Evolutionary conservation across 2,113 vertebrate species (phyloP), one percentile per base, ranked within the genome.

Genomic region (Picathartes gymnocephalus): DNA sequence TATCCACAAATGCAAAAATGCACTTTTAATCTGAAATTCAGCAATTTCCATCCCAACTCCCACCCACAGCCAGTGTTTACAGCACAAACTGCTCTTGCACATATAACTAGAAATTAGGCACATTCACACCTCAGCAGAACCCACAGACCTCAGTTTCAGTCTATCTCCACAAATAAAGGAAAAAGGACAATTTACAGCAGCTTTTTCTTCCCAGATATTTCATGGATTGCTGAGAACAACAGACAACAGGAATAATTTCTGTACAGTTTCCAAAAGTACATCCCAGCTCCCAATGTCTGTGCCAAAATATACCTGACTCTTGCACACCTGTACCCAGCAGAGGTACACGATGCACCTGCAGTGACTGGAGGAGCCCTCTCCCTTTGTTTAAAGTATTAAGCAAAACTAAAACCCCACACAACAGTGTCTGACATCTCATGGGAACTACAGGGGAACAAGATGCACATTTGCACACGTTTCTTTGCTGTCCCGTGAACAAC

Each of bases 101-200:
- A 40, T n/a, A 69, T 33, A 91, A 81, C 72, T 69, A 93, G 10
- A 91, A 92, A 88, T 53, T 13, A 91, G 66, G 21, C 62, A 53
- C n/a, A 92, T 88, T 96, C 86, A 86, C 66, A 80, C 50, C 68
- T 79, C 40, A 30, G 69, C 39, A 44, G 73, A 77, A 71, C 37
- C 9, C 72, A 11, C 2, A 4, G 17, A 92, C 24, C 42, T 50
- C 86, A 21, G 44, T 31, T 22, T 48, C 47, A 15, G 54, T 85
- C 60, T 50, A 69, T 54, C 28, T 37, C 40, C 33, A 37, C 28
- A 33, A 35, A 65, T 21, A 30, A 0, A 70, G n/a, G 28, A 39
- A 47, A 80, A 80, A 47, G 20, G 47, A 86, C 88, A 76, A 94
- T 95, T 97, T 86, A 86, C 74, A 61, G 80, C 72, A 96, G 90